Base-by-base conservation (phyloP, 2,113 vertebrate species). In the Speoplatyrhinus poulsoni region DNA sequence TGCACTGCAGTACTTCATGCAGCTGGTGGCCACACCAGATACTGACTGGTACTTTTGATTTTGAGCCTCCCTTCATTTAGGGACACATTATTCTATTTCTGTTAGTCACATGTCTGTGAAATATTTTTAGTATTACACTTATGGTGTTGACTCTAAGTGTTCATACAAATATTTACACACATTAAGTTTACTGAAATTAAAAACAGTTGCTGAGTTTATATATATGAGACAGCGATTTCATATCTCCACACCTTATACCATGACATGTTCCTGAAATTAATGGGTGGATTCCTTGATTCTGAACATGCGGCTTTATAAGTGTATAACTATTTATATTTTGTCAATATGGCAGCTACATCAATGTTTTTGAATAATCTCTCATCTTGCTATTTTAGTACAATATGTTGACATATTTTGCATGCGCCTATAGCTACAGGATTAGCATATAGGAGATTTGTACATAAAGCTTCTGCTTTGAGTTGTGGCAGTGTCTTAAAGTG, bases 171-270 rank as follows among this genome's bases (percentile, higher is more conserved):
- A n/a, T n/a, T n/a, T n/a, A n/a, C n/a, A n/a, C n/a, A n/a, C n/a
- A n/a, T n/a, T n/a, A n/a, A n/a, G n/a, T n/a, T n/a, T n/a, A n/a
- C n/a, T n/a, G n/a, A n/a, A n/a, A n/a, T n/a, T n/a, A n/a, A n/a
- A n/a, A n/a, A n/a, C n/a, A n/a, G n/a, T n/a, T n/a, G n/a, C n/a
- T n/a, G n/a, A n/a, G n/a, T n/a, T n/a, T n/a, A n/a, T n/a, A n/a
- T n/a, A n/a, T n/a, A 56, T 3, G 32, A 12, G 32, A 47, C 49
- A 54, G 54, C 33, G 7, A 6, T 41, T 6, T 41, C 7, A 41
- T 62, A 32, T 69, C 26, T 69, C 15, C 73, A 62, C 61, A 41
- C 41, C 59, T 41, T 62, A 46, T 67, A 75, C 26, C 2, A 70
- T 76, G 59, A 56, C 55, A 75, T 2, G 9, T 69, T 69, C 61